Percentiles rank a stretch among this genome's conserved stretches.
Conservation (phyloP, 2,888 invertebrate species). For the Gymnocheta viridis region DNA sequence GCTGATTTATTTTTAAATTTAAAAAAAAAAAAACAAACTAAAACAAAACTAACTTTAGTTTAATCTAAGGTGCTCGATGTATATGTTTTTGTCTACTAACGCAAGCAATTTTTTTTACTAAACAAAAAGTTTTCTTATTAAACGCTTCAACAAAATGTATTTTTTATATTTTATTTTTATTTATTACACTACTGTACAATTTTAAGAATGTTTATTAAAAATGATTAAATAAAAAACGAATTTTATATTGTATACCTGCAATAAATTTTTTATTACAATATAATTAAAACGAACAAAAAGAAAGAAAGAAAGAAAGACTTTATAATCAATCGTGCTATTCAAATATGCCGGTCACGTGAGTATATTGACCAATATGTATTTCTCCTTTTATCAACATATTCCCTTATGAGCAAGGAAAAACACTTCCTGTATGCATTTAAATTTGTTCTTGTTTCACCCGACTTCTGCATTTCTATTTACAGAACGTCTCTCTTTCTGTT, state of each 20-base stretch:
- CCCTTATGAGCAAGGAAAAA: slow-evolving; percentile 7
- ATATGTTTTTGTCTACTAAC: slow-evolving; percentile 66
- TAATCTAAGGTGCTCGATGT: slow-evolving; percentile 75
- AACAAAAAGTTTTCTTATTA: slow-evolving; percentile 30
- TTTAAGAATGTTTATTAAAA: slow-evolving; percentile 55
- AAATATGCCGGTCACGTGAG: slow-evolving; percentile 69
- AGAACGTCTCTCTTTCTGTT: background rate
- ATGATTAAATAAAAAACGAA: slow-evolving; percentile 33
- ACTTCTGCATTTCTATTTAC: background rate
- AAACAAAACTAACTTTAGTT: slow-evolving; percentile 55
- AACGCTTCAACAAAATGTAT: slow-evolving; percentile 49
- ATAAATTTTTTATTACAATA: slow-evolving; percentile 40
- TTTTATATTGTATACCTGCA: slow-evolving; percentile 41
- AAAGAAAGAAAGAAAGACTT: background rate
- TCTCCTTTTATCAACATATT: background rate
- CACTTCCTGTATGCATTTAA: slow-evolving; percentile 29
- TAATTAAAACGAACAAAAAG: slow-evolving; percentile 18
- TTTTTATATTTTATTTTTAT: slow-evolving; percentile 54
- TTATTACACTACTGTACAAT: slow-evolving; percentile 24
- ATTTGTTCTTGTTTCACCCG: background rate
- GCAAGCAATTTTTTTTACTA: slow-evolving; percentile 30
- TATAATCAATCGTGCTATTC: background rate
- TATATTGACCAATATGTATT: slow-evolving; percentile 14
- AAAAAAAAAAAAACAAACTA: slow-evolving; percentile 33
- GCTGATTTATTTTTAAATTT: slow-evolving; percentile 28